Base-by-base conservation (phyloP, 23 tunicate genomes). In the Phallusia fumigata region DNA sequence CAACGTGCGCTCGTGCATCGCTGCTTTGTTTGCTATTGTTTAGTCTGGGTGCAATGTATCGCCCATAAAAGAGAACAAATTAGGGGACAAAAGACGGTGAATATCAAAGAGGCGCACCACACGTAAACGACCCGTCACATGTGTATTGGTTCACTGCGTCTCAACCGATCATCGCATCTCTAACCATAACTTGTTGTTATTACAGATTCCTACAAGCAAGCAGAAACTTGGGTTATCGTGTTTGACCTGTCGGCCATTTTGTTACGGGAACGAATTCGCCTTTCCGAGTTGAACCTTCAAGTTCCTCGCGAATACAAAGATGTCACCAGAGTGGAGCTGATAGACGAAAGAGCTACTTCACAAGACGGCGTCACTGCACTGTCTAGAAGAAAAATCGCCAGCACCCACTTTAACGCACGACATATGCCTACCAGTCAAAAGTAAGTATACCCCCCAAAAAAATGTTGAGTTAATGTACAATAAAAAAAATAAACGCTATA, bases 181-280 rank as follows among this genome's bases (percentile, higher is more conserved):
- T 21, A 78, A 40, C 30, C 36, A 22, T 3, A 30, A 5, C 73
- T 52, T 53, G 30, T 81, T 64, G 12, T 83, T 22, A 21, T 84
- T 77, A 19, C 76, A 87, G 91, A 87, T 3, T 81, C 69, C 0
- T 81, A 76, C 72, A 64, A 87, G 53, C 85, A 81, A 76, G 24
- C 58, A 21, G n/a, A 35, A 28, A 88, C 36, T 36, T 78, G 80
- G 80, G 73, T 75, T 18, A 18, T 78, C 33, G 79, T 84, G 22
- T 89, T 79, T 44, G 93, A 89, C 44, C 45, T 75, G 16, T 89
- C 93, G 31, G 82, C 81, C 32, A 74, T 89, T 19, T 36, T 58
- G 50, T 51, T 33, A 12, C 81, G 76, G 47, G 93, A 89, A 78
- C 77, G 88, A 44, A 84, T 89, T 58, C 65, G 88, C 51, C 36